Evolutionary conservation across 2,797 vertebrate species (phyloP).

Genomic region (Gymnothorax reevesii): DNA sequence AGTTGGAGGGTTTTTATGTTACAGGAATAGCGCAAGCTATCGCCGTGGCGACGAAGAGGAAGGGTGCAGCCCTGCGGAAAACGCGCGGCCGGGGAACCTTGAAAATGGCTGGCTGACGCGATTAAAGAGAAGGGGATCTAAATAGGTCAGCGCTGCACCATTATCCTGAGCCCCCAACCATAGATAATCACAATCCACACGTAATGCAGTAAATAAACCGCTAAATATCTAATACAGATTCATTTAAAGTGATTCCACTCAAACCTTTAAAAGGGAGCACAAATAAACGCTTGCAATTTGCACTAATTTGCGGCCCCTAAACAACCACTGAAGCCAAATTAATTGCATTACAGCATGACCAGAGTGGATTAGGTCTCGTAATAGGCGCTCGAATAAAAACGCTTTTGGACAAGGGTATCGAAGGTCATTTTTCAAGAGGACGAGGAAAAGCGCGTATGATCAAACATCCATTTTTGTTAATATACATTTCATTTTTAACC

Average conservation of each 20-base stretch:
- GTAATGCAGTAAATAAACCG: conserved; percentile 44
- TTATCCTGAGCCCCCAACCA: conserved; percentile 37
- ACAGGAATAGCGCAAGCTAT: conserved; percentile 71
- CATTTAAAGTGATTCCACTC: conserved; percentile 44
- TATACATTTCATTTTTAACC: neutral
- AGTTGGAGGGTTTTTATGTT: conserved; percentile 77
- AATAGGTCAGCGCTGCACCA: conserved; percentile 50
- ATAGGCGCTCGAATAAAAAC: neutral
- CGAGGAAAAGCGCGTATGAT: neutral
- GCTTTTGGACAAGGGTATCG: conserved; percentile 14
- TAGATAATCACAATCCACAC: conserved; percentile 34
- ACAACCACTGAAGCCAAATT: conserved; percentile 31
- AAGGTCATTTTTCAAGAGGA: neutral
- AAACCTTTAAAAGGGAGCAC: conserved; percentile 38
- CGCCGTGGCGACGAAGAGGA: conserved; percentile 55
- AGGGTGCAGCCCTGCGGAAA: conserved; percentile 61
- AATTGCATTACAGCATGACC: conserved; percentile 23
- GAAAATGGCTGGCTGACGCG: conserved; percentile 50
- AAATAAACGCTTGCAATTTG: conserved; percentile 41
- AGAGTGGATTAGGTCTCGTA: neutral
- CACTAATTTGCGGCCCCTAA: conserved; percentile 38
- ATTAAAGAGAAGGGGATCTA: conserved; percentile 38
- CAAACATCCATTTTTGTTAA: neutral
- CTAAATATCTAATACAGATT: conserved; percentile 42
- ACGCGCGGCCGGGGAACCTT: conserved; percentile 61